Percentiles rank a stretch among this genome's conserved stretches.
phyloP scores from a whole-genome alignment of 2,113 vertebrate genomes.

The Mionectes macconnelli region DNA sequence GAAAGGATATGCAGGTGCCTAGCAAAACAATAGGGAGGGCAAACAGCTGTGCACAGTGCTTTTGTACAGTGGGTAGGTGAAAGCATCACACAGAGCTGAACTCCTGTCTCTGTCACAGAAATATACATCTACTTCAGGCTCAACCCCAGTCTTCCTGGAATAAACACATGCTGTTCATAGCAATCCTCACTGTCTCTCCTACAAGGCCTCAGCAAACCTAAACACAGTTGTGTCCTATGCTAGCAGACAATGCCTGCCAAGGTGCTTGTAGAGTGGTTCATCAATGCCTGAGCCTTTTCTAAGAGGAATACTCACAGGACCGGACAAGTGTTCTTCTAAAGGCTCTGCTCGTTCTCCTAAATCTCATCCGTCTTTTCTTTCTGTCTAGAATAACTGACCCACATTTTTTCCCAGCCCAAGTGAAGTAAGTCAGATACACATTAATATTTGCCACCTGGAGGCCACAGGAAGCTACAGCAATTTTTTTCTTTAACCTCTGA shows the following conservation, averaged over 20 bases:
- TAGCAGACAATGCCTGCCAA: neutral
- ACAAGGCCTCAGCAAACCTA: neutral
- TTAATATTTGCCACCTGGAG: conserved; percentile 45
- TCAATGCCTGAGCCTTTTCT: neutral
- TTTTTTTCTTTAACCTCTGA: neutral
- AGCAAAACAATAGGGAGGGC: neutral
- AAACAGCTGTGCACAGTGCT: neutral
- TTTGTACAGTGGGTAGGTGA: neutral
- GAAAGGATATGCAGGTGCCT: neutral
- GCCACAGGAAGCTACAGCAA: neutral
- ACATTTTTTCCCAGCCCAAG: conserved; percentile 1
- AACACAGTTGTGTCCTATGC: neutral
- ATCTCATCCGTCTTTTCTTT: neutral
- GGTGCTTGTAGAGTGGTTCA: accelerated
- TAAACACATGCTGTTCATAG: neutral
- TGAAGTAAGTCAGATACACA: neutral
- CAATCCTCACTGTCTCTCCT: neutral
- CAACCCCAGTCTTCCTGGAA: neutral
- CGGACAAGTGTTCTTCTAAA: neutral
- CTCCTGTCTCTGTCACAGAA: neutral
- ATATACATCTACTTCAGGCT: neutral
- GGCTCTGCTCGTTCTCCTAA: neutral
- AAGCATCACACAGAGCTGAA: neutral
- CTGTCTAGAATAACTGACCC: conserved; percentile 20
- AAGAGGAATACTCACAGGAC: neutral